A percentile compares a stretch with the other conserved stretches of the same genome.
Evolutionary conservation across 2,888 invertebrate genomes (phyloP).

Genomic region (Trachelus iudaicus): DNA sequence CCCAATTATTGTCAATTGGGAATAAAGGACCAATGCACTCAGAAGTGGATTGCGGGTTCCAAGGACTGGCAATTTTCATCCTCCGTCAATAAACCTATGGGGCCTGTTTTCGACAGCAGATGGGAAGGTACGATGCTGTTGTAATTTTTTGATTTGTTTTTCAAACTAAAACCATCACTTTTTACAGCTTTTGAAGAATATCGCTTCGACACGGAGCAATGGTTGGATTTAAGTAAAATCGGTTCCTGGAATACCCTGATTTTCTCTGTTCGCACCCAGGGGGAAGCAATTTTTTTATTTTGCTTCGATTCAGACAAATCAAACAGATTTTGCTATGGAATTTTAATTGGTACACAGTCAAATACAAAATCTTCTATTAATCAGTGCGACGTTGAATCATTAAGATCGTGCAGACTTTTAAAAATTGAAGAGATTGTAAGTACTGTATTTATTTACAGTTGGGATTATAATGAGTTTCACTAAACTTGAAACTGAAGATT

Average conservation of each 20-base stretch:
- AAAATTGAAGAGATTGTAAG: too few relatives aligned
- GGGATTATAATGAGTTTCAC: too few relatives aligned
- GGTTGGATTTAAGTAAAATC: too few relatives aligned
- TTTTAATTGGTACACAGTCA: conserved; percentile 46
- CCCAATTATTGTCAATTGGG: too few relatives aligned
- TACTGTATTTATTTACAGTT: too few relatives aligned
- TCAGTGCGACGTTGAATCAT: too few relatives aligned
- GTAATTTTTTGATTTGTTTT: too few relatives aligned
- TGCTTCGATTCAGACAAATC: conserved; percentile 33
- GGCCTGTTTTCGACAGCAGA: conserved; percentile 43
- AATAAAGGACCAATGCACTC: conserved; percentile 11
- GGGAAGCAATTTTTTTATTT: conserved; percentile 46
- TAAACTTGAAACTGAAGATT: too few relatives aligned
- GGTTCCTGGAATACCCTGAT: not conserved
- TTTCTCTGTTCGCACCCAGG: conserved; percentile 39
- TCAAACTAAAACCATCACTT: not conserved
- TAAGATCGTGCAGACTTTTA: too few relatives aligned
- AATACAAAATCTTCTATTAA: conserved; percentile 38
- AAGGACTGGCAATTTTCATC: conserved; percentile 32
- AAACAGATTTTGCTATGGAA: conserved; percentile 48
- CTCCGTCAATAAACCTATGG: conserved; percentile 31
- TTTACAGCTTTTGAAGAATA: not conserved
- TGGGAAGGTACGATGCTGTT: conserved; percentile 49
- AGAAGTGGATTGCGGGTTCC: conserved; percentile 11
- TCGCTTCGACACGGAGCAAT: too few relatives aligned